phyloP scores from a whole-genome alignment of 2,888 invertebrate species.

The Heliconius aoede region DNA sequence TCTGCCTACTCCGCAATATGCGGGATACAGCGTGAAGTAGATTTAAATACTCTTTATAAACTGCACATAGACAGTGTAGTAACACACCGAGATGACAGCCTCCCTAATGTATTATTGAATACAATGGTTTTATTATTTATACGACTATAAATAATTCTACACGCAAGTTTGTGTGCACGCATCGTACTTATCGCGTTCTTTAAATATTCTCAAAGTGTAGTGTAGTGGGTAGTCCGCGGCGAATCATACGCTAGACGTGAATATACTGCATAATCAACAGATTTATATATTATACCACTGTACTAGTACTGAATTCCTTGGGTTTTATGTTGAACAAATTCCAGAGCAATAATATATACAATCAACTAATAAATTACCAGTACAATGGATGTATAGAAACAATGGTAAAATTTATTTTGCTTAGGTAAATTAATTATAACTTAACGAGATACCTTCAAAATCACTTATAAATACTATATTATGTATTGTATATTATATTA shows the following conservation, averaged over 20 bases:
- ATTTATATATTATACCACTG: constrained; percentile 61
- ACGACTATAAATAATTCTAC: constrained; percentile 55
- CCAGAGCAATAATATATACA: constrained; percentile 14
- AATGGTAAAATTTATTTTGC: background rate
- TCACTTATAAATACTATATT: background rate
- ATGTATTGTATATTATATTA: too few relatives aligned
- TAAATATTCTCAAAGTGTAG: constrained; percentile 65
- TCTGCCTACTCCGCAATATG: too few relatives aligned
- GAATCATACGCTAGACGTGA: constrained; percentile 60
- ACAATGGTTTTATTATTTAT: constrained; percentile 46
- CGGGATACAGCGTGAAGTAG: too few relatives aligned
- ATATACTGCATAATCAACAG: constrained; percentile 57
- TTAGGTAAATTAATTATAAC: background rate
- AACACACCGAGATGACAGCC: constrained; percentile 43
- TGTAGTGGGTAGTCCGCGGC: constrained; percentile 57
- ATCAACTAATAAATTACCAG: constrained; percentile 11
- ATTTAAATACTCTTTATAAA: too few relatives aligned
- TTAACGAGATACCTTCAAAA: background rate
- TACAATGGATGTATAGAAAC: constrained; percentile 7
- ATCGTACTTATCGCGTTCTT: constrained; percentile 52
- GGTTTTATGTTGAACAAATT: constrained; percentile 38
- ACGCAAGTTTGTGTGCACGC: constrained; percentile 49
- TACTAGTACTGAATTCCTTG: constrained; percentile 62
- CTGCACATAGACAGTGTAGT: background rate
- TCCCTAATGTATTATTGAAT: constrained; percentile 49